Conservation (phyloP, 2,797 vertebrate species). For the Myotis findleyi region DNA sequence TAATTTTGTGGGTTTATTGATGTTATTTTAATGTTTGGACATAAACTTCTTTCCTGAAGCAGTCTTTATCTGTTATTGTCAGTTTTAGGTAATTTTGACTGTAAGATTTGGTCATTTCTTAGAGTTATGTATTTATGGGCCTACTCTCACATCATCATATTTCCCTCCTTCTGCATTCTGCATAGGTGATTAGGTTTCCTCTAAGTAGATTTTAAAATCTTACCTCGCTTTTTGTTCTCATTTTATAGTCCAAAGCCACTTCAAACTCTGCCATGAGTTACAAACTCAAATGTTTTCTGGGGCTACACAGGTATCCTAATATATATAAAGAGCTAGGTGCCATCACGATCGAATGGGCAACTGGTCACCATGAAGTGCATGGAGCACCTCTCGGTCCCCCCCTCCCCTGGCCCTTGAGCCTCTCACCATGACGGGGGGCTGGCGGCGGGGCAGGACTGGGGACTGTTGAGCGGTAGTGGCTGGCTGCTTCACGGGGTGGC, state of each 20-base stretch:
- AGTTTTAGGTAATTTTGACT: not conserved
- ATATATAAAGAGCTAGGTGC: no score
- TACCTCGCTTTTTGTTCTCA: not conserved
- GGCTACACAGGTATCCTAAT: not conserved
- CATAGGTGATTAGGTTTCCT: not conserved
- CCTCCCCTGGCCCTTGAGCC: no score
- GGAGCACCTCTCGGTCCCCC: no score
- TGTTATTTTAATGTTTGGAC: not conserved
- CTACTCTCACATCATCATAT: not conserved
- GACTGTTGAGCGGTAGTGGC: no score
- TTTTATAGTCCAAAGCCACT: conserved; percentile 6
- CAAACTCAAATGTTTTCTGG: not conserved
- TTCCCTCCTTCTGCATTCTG: not conserved
- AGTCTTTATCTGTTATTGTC: not conserved
- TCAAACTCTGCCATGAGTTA: not conserved
- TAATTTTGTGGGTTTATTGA: not conserved
- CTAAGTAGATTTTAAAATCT: conserved; percentile 33
- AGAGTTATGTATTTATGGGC: not conserved
- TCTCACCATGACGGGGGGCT: no score
- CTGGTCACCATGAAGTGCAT: no score
- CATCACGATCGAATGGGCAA: no score
- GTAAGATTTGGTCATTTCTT: not conserved
- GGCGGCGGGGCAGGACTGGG: no score
- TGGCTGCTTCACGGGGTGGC: no score
- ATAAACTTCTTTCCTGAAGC: not conserved